Evolutionary conservation across 1,140 invertebrate genomes (phyloP).

Genomic region (Ditylenchus dipsaci): DNA sequence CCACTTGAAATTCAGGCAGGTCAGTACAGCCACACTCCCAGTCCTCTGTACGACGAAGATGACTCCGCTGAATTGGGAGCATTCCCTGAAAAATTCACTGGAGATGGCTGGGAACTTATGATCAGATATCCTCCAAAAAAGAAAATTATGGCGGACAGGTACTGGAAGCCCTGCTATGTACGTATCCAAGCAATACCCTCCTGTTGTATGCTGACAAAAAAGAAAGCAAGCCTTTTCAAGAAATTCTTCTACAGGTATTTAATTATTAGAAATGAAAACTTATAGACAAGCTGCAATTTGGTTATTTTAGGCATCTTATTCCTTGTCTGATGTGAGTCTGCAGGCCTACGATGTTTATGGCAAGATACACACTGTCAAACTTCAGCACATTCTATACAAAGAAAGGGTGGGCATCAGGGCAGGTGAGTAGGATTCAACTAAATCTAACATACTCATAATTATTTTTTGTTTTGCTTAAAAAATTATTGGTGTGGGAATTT

Average conservation of each 20-base stretch:
- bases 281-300: background rate
- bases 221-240: constrained; percentile 84
- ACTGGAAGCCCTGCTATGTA: constrained; percentile 95
- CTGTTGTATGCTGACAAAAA: constrained; percentile 77
- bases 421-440: constrained; percentile 66
- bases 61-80: constrained; percentile 84
- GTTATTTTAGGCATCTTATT: constrained; percentile 54
- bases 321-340: constrained; percentile 50
- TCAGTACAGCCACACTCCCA: constrained; percentile 18
- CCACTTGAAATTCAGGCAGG: constrained; percentile 1
- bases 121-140: constrained; percentile 68
- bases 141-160: constrained; percentile 88
- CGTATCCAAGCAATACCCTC: constrained; percentile 74
- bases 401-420: constrained; percentile 91
- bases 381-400: constrained; percentile 97
- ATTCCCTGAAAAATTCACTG: constrained; percentile 65
- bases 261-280: background rate
- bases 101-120: constrained; percentile 93
- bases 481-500: no score
- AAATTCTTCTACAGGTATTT: constrained; percentile 46
- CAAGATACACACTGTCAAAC: constrained; percentile 96
- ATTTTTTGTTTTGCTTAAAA: no score
- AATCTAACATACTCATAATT: no score
- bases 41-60: constrained; percentile 87
- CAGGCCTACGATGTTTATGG: constrained; percentile 78